A percentile compares a stretch with the other conserved stretches of the same genome.
These are phyloP conservation scores for Octodon degus DNA, from an alignment of 2,113 vertebrate species.

Conservation along the genomic window DNA sequence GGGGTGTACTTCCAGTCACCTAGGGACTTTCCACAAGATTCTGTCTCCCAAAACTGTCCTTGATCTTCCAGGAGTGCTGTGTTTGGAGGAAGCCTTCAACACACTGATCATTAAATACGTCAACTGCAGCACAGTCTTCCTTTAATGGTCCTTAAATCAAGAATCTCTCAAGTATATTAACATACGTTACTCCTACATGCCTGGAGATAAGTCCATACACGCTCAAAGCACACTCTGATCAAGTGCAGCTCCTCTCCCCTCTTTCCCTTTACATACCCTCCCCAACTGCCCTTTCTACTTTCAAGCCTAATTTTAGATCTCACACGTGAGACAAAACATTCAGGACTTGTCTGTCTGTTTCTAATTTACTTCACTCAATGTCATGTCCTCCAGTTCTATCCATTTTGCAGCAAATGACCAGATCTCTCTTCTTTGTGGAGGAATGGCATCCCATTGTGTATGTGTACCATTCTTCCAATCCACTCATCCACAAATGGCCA, in stretches of 20 bases:
- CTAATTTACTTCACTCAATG: not conserved
- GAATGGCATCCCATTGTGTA: not conserved
- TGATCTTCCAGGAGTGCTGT: fast-evolving
- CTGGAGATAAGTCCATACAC: not conserved
- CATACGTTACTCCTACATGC: not conserved
- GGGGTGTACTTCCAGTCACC: too few species aligned
- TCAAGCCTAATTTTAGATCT: not conserved
- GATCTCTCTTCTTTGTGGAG: not conserved
- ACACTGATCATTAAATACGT: not conserved
- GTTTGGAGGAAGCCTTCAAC: not conserved
- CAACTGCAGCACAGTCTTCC: not conserved
- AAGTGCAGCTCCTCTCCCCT: not conserved
- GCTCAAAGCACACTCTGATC: not conserved
- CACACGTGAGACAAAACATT: not conserved
- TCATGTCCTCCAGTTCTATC: not conserved
- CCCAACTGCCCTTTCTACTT: not conserved
- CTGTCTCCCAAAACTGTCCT: too few species aligned
- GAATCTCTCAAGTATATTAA: not conserved
- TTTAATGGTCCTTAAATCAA: not conserved
- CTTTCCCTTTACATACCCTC: not conserved
- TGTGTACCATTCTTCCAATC: not conserved
- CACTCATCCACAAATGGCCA: not conserved
- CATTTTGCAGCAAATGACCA: not conserved
- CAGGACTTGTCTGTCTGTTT: not conserved
- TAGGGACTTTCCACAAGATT: too few species aligned